These are phyloP conservation scores for Gymnoscopelus braueri DNA, from an alignment of 2,797 vertebrate genomes.

Conservation along the genomic window DNA sequence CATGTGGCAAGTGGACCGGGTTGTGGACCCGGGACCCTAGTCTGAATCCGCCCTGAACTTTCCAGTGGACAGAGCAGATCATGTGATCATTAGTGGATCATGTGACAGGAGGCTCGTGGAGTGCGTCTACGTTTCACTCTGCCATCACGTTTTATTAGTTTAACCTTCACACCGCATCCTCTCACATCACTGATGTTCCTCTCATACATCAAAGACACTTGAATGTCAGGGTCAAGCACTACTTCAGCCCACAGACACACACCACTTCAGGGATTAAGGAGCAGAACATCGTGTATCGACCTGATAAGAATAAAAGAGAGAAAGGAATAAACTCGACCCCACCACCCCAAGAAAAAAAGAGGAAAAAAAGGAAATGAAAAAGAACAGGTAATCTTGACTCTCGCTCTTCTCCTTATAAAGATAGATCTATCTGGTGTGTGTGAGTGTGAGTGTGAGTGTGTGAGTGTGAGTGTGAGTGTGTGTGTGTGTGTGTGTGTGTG, in stretches of 20 bases:
- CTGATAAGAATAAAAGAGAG: constrained; percentile 39
- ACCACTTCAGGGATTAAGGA: constrained; percentile 51
- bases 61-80: too few species aligned
- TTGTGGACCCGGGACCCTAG: too few species aligned
- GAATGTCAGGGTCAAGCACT: constrained; percentile 37
- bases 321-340: constrained; percentile 11
- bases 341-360: constrained; percentile 14
- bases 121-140: not conserved
- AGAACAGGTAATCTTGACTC: not conserved
- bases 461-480: not conserved
- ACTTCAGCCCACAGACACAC: constrained; percentile 28
- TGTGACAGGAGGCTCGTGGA: constrained; percentile 27
- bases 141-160: constrained; percentile 31
- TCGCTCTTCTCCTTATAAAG: constrained; percentile 63
- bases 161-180: constrained; percentile 41
- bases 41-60: too few species aligned
- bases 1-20: too few species aligned
- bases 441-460: too few species aligned
- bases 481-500: too few species aligned
- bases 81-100: constrained; percentile 19
- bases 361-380: not conserved
- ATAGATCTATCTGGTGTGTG: constrained; percentile 28
- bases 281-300: constrained; percentile 43
- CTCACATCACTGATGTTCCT: constrained; percentile 16
- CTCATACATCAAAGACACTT: constrained; percentile 45